phyloP scores from a whole-genome alignment of 2,797 vertebrate genomes.

The Coreius guichenoti region DNA sequence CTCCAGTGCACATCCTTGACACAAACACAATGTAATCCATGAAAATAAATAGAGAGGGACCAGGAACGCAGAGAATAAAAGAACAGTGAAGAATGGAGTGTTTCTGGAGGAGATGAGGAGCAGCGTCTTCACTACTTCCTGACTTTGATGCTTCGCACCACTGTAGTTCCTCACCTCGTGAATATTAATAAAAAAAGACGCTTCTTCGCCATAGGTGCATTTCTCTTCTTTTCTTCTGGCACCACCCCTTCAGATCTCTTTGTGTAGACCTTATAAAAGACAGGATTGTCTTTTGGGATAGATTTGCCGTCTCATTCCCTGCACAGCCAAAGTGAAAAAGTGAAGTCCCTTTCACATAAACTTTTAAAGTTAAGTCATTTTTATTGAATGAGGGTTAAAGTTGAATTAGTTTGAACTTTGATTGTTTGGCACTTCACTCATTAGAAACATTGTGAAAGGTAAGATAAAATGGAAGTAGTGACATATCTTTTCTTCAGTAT shows the following conservation, averaged over 20 bases:
- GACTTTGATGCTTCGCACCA: conserved; percentile 10
- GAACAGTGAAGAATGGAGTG: conserved; percentile 10
- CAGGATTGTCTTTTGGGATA: conserved; percentile 25
- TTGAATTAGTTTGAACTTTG: neutral
- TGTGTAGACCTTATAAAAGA: conserved; percentile 24
- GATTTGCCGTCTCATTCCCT: neutral
- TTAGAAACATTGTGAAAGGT: neutral
- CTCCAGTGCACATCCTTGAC: conserved; percentile 7
- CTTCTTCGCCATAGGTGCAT: conserved; percentile 26
- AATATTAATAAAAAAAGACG: neutral
- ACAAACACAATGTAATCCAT: conserved; percentile 33
- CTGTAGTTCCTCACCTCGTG: conserved; percentile 21
- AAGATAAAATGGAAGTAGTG: neutral
- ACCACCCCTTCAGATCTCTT: conserved; percentile 1
- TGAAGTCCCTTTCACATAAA: neutral
- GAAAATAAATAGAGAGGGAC: conserved; percentile 18
- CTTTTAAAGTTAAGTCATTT: conserved; percentile 3
- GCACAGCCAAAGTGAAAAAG: neutral
- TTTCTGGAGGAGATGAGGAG: conserved; percentile 11
- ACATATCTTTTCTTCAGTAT: neutral
- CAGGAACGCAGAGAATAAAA: neutral
- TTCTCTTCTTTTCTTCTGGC: neutral
- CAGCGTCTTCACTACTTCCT: neutral
- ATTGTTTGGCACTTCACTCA: neutral
- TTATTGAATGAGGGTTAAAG: neutral